phyloP scores from a whole-genome alignment of 2,113 vertebrate genomes.

The Gavia stellata region DNA sequence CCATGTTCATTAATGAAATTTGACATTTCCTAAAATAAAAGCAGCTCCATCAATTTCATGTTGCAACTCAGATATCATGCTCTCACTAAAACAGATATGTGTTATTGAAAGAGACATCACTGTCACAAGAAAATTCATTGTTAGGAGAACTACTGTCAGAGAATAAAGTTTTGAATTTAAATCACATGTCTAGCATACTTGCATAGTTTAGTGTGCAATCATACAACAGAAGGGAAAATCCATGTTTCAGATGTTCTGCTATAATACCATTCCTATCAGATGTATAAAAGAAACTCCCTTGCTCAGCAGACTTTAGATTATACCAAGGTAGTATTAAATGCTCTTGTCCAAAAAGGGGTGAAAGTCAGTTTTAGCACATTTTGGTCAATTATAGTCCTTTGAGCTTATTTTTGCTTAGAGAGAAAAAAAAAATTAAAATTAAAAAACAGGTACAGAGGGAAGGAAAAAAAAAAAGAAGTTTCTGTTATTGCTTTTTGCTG shows the following conservation, averaged over 20 bases:
- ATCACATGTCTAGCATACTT: background rate
- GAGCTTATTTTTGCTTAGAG: background rate
- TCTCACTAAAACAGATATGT: background rate
- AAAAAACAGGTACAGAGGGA: background rate
- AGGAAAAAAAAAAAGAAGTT: accelerated
- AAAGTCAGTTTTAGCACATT: background rate
- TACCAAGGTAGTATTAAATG: background rate
- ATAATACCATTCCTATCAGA: background rate
- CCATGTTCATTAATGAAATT: background rate
- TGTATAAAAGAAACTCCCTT: background rate
- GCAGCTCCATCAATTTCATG: background rate
- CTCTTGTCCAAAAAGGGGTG: background rate
- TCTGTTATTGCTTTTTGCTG: background rate
- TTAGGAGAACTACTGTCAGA: background rate
- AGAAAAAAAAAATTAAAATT: background rate
- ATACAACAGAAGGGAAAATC: background rate
- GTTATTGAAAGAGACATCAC: background rate
- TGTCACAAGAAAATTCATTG: background rate
- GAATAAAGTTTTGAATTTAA: background rate
- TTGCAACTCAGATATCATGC: background rate
- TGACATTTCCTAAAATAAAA: background rate
- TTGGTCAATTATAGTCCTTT: background rate
- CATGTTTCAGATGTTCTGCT: background rate
- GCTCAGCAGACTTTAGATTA: background rate
- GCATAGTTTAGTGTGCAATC: background rate